Percentiles rank a stretch among this genome's conserved stretches.
Evolutionary conservation across 2,113 vertebrate genomes (phyloP).

Genomic region (Dunckerocampus dactyliophorus): DNA sequence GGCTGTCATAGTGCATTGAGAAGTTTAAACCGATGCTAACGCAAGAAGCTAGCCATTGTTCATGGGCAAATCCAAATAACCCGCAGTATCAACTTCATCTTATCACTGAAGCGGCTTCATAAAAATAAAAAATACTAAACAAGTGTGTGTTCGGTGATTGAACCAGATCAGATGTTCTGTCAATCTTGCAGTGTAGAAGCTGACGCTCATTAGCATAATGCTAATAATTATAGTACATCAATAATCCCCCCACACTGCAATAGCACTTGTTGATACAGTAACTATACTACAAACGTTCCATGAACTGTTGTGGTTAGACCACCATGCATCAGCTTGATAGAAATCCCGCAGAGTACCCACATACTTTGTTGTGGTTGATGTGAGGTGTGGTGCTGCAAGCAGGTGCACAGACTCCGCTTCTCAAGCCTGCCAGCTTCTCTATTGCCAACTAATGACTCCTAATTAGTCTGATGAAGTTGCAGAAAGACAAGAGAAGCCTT

Average conservation of each 20-base stretch:
- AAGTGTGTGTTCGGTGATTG: not conserved
- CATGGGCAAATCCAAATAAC: not conserved
- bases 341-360: not conserved
- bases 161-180: not conserved
- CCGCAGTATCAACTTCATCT: not conserved
- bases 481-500: conserved; percentile 26
- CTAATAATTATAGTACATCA: not conserved
- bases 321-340: not conserved
- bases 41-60: not conserved
- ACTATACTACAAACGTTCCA: not conserved
- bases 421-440: not conserved
- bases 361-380: not conserved
- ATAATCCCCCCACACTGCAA: too few relatives aligned
- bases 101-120: not conserved
- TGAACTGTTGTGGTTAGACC: not conserved
- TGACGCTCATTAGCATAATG: too few relatives aligned
- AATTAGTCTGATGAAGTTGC: conserved; percentile 67
- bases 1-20: not conserved
- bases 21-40: not conserved
- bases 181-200: not conserved
- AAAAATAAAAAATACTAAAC: not conserved
- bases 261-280: not conserved
- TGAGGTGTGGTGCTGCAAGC: not conserved
- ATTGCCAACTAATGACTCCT: conserved; percentile 63
- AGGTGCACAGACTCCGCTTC: not conserved